Evolutionary conservation across 2,888 invertebrate genomes (phyloP), one percentile per base, ranked within the genome.

Genomic region (Rosalia funebris): DNA sequence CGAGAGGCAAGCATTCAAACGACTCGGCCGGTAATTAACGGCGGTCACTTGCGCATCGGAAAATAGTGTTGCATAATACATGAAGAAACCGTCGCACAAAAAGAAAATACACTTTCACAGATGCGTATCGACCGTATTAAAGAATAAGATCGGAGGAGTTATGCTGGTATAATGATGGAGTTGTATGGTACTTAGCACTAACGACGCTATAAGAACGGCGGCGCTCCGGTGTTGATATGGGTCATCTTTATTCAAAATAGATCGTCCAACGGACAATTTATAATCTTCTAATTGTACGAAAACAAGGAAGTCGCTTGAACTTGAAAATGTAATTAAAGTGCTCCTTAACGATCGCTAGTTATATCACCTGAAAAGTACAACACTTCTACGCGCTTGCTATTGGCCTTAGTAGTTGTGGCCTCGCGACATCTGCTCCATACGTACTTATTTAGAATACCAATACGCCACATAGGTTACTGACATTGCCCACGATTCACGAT

Each of bases 201-300:
- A 56, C 15, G 16, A 41, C 32, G 41, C 7, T 11, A 7, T 37
- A n/a, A 25, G 11, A 32, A 15, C 15, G 5, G 9, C 14, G 52
- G 17, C 41, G 53, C 12, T 54, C 17, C 31, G 11, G 48, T 47
- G 47, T 19, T 34, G 15, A 57, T 57, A 57, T 57, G 57, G 57
- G 57, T 57, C 31, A 57, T 57, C 57, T 48, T 57, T 57, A 57
- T 57, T 57, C 57, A 57, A 57, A 57, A 34, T 48, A 42, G 48
- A 34, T 48, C 11, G 34, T 47, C 14, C 34, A 31, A 12, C 19
- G 15, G 12, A 36, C 50, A 39, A 10, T 14, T 39, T 48, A 36
- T 9, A 34, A 34, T 17, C 9, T 37, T 10, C 34, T 39, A 50
- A 50, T 50, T 39, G 50, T 15, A 31, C 1, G 1, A 50, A 19